Evolutionary conservation across 2,888 invertebrate species (phyloP).

Genomic region (Phortica okadai): DNA sequence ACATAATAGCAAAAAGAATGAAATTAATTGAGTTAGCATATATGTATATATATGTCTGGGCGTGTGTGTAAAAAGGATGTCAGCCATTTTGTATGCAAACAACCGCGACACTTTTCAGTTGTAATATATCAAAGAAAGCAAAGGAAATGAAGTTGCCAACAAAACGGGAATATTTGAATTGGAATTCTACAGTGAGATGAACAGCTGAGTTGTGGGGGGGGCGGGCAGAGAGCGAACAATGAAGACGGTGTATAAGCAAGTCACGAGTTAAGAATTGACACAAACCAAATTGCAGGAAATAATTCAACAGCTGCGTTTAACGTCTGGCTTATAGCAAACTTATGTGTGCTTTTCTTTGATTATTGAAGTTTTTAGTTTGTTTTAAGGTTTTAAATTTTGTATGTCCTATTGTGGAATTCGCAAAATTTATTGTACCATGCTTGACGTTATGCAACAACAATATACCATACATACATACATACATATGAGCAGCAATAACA

Average conservation of each 20-base stretch:
- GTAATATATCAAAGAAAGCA: not conserved
- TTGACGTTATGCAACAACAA: no score
- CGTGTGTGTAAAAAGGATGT: not conserved
- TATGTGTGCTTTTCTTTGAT: constrained; percentile 44
- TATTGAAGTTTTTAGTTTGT: constrained; percentile 44
- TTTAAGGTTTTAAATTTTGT: constrained; percentile 63
- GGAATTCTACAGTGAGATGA: not conserved
- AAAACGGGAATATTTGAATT: constrained; percentile 1
- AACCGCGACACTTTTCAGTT: not conserved
- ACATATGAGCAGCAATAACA: no score
- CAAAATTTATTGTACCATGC: not conserved
- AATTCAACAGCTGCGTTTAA: constrained; percentile 17
- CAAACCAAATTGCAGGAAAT: not conserved
- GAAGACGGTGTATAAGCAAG: not conserved
- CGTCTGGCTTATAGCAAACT: not conserved
- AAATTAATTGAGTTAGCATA: not conserved
- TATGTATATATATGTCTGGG: not conserved
- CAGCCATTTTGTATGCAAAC: not conserved
- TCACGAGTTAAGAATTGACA: not conserved
- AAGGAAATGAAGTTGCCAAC: constrained; percentile 4
- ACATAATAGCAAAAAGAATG: not conserved
- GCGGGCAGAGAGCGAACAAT: not conserved
- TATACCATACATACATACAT: not conserved
- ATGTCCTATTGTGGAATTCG: not conserved
- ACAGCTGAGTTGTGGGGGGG: no score